These are phyloP conservation scores for Gibbula magus DNA, from an alignment of 2,888 invertebrate species.

Conservation along the genomic window DNA sequence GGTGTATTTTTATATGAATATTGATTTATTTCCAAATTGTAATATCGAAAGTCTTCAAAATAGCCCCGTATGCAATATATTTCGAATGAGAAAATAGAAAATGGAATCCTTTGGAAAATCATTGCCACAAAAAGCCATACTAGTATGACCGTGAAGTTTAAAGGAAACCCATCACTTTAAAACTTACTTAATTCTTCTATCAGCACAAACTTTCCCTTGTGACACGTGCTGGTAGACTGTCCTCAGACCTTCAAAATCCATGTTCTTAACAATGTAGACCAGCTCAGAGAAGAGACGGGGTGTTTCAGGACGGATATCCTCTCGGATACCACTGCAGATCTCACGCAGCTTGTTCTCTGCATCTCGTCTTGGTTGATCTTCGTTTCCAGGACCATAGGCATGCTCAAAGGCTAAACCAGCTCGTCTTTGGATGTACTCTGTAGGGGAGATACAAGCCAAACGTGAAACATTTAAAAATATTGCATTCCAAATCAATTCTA, in stretches of 20 bases:
- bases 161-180: not conserved
- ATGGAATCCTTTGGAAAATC: too few relatives aligned
- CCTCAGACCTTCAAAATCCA: conserved; percentile 70
- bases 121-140: too few relatives aligned
- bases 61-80: too few relatives aligned
- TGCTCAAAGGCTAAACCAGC: conserved; percentile 43
- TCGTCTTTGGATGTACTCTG: not conserved
- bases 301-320: conserved; percentile 74
- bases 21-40: too few relatives aligned
- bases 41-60: too few relatives aligned
- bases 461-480: too few relatives aligned
- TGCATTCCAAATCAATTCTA: too few relatives aligned
- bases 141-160: too few relatives aligned
- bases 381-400: conserved; percentile 28
- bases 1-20: too few relatives aligned
- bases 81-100: too few relatives aligned
- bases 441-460: conserved; percentile 78
- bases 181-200: conserved; percentile 57
- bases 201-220: conserved; percentile 45
- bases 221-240: conserved; percentile 56
- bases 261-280: conserved; percentile 73
- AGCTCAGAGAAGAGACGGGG: conserved; percentile 76
- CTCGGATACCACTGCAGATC: conserved; percentile 62
- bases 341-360: conserved; percentile 50
- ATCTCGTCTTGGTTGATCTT: not conserved